Evolutionary conservation across 1,140 invertebrate genomes (phyloP), one percentile per base, ranked within the genome.

Genomic region (Neelides sp.): DNA sequence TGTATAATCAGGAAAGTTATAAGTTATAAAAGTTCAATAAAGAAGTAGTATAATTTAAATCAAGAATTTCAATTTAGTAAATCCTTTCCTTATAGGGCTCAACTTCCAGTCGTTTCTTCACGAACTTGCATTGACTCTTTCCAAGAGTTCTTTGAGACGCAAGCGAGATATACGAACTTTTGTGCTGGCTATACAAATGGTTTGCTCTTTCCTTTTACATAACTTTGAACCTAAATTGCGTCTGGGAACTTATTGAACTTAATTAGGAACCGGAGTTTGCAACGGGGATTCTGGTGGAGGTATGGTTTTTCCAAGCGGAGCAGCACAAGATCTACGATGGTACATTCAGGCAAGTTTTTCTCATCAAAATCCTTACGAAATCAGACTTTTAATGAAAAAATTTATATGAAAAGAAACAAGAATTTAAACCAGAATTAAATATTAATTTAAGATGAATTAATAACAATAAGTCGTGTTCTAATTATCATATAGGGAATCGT

Each of bases 201-300:
- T 24, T 65, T 66, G 1, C 8, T 34, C 13, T 13, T 32, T 46
- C 10, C 5, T 5, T 32, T 8, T 13, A 15, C 5, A 46, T 32
- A 22, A 15, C 13, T 39, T 39, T 39, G 10, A 7, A 32, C 7
- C 7, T 19, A 54, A 42, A 42, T 42, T 54, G 28, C 3, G 32
- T 34, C n/a, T 51, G 10, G 24, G 34, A 15, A 55, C 12, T 50
- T 49, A 37, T 44, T 57, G 13, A 61, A 23, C 12, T 24, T 43
- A 5, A 62, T 58, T 63, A 78, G 76, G 70, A 56, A 73, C 71
- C 4, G 75, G 73, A 46, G 74, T 74, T 1, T 74, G 75, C 30
- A 77, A 77, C 57, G 77, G 77, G 1, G 77, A 79, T 58, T 77
- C 75, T 47, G 77, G 77, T 1, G 75, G 77, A 2, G 76, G 75